Evolutionary conservation across 2,113 vertebrate genomes (phyloP).

Genomic region (Crotophaga sulcirostris): DNA sequence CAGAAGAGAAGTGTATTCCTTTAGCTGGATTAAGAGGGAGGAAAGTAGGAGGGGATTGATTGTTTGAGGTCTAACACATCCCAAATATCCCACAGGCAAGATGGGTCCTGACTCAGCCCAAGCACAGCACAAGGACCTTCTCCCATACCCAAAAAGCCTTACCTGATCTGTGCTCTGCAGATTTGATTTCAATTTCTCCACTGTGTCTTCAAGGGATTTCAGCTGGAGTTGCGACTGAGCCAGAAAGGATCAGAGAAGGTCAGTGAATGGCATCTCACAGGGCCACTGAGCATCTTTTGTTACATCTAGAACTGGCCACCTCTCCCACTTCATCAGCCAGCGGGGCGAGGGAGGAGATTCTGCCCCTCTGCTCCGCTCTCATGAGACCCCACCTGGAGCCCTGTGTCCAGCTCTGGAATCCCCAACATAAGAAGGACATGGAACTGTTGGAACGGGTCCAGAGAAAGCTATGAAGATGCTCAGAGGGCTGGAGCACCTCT

Average conservation of each 20-base stretch:
- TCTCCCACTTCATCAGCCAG: not conserved
- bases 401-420: no score
- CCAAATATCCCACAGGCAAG: not conserved
- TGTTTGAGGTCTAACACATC: not conserved
- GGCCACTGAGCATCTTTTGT: not conserved
- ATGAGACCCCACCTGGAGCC: no score
- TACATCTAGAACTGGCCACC: not conserved
- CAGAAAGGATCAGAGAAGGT: not conserved
- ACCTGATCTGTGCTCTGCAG: slow-evolving; percentile 86
- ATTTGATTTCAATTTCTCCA: slow-evolving; percentile 81
- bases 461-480: no score
- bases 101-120: not conserved
- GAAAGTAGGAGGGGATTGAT: not conserved
- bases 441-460: no score
- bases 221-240: slow-evolving; percentile 82
- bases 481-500: no score
- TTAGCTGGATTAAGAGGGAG: slow-evolving; percentile 75
- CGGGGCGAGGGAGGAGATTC: no score
- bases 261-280: rapidly evolving
- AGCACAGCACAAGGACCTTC: not conserved
- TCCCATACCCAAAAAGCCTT: not conserved
- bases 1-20: slow-evolving; percentile 84
- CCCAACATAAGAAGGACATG: no score
- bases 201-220: slow-evolving; percentile 77
- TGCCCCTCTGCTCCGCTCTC: no score